A percentile compares a stretch with the other conserved stretches of the same genome.
phyloP scores from a whole-genome alignment of 2,113 vertebrate species.

The Macquaria ambigua region DNA sequence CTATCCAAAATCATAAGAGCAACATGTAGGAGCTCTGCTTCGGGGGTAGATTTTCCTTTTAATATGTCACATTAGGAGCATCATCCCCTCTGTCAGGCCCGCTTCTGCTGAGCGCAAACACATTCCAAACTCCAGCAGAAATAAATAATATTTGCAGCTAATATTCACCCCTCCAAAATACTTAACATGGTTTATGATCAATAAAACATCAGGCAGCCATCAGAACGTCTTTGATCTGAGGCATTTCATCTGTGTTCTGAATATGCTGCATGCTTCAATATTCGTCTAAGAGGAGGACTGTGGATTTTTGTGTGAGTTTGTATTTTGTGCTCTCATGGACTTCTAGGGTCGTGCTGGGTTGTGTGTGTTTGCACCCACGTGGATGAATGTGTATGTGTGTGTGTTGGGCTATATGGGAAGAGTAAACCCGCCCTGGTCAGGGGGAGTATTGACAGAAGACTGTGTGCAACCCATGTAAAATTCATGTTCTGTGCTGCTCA shows the following conservation, averaged over 20 bases:
- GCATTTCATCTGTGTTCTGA: slow-evolving; percentile 66
- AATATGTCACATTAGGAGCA: slow-evolving; percentile 67
- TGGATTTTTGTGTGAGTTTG: slow-evolving; percentile 16
- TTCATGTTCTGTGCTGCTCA: slow-evolving; percentile 62
- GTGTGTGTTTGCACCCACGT: slow-evolving; percentile 39
- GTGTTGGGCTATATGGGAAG: slow-evolving; percentile 21
- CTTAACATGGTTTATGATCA: slow-evolving; percentile 68
- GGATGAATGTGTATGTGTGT: slow-evolving; percentile 13
- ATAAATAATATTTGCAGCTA: slow-evolving; percentile 53
- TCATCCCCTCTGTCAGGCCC: slow-evolving; percentile 58
- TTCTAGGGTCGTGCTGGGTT: slow-evolving; percentile 48
- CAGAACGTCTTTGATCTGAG: slow-evolving; percentile 64
- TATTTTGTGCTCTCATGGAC: slow-evolving; percentile 40
- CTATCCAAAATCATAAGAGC: slow-evolving; percentile 62
- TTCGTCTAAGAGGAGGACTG: slow-evolving; percentile 40
- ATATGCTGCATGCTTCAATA: slow-evolving; percentile 45
- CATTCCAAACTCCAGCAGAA: slow-evolving; percentile 42
- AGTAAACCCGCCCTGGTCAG: slow-evolving; percentile 43
- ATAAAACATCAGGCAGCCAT: slow-evolving; percentile 75
- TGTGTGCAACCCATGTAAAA: slow-evolving; percentile 69
- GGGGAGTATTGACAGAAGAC: slow-evolving; percentile 57
- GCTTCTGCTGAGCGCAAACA: slow-evolving; percentile 41
- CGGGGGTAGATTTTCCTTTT: slow-evolving; percentile 56
- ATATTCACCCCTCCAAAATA: slow-evolving; percentile 51
- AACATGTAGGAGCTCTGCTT: slow-evolving; percentile 50